phyloP scores from a whole-genome alignment of 2,797 vertebrate species.

The Xenentodon cancila region DNA sequence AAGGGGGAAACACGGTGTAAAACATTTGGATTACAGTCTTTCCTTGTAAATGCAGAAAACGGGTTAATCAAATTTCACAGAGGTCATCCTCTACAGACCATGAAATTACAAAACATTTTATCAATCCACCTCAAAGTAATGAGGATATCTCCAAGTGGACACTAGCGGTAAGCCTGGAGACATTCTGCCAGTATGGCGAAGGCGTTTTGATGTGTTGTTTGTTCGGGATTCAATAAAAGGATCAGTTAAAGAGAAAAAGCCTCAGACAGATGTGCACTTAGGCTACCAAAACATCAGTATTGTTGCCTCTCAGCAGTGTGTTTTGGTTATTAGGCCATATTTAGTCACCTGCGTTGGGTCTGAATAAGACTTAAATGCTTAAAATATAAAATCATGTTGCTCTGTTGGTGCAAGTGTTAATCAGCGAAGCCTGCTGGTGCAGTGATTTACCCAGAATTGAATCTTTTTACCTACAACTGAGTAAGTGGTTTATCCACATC shows the following conservation, averaged over 20 bases:
- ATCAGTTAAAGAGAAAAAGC: slow-evolving; percentile 4
- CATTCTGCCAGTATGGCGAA: not conserved
- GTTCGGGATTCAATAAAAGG: not conserved
- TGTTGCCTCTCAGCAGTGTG: slow-evolving; percentile 7
- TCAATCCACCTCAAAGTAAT: not conserved
- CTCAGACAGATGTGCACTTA: not conserved
- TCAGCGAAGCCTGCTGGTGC: slow-evolving; percentile 40
- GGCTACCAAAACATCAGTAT: not conserved
- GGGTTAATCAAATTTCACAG: slow-evolving; percentile 6
- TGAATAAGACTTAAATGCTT: slow-evolving; percentile 20
- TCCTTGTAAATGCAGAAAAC: slow-evolving; percentile 2
- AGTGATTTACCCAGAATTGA: slow-evolving; percentile 43
- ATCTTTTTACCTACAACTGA: slow-evolving; percentile 38
- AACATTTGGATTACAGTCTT: not conserved
- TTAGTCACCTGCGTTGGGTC: slow-evolving; percentile 16
- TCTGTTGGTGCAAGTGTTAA: slow-evolving; percentile 33
- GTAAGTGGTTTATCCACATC: slow-evolving; percentile 37
- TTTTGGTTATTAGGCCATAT: slow-evolving; percentile 19
- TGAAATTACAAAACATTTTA: not conserved
- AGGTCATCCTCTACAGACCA: not conserved
- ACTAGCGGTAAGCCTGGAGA: not conserved
- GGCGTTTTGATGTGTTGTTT: slow-evolving; percentile 2
- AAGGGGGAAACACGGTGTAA: not conserved
- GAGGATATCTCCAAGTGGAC: not conserved
- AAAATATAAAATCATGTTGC: slow-evolving; percentile 26